phyloP scores from a whole-genome alignment of 2,888 invertebrate genomes.

The Holacanthella duospinosa region DNA sequence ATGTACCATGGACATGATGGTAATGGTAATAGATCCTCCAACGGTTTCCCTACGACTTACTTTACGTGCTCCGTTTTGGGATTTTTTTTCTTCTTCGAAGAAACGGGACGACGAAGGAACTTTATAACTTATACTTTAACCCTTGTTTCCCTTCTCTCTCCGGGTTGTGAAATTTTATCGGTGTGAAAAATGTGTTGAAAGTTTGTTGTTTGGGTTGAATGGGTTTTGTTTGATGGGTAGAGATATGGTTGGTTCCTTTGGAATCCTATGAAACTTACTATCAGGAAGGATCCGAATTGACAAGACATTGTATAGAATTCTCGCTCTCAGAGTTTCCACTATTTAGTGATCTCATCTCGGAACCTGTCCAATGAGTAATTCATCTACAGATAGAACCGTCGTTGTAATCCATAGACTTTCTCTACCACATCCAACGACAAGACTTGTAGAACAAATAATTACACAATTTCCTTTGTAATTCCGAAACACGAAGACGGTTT shows the following conservation, averaged over 20 bases:
- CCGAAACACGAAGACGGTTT: background rate
- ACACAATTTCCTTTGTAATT: background rate
- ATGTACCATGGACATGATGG: background rate
- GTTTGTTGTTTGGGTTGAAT: conserved; percentile 18
- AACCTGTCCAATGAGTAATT: conserved; percentile 26
- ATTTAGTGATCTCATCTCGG: conserved; percentile 15
- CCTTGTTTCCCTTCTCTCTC: background rate
- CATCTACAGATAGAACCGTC: conserved; percentile 14
- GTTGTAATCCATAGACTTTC: no score
- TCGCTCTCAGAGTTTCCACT: background rate
- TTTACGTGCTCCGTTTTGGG: background rate
- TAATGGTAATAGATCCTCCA: background rate
- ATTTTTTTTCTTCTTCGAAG: background rate
- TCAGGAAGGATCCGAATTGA: background rate
- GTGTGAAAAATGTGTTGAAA: conserved; percentile 28
- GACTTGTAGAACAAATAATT: background rate
- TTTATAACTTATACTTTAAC: background rate
- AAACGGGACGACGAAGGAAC: background rate
- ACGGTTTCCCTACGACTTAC: background rate
- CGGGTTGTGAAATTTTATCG: conserved; percentile 29
- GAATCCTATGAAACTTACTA: background rate
- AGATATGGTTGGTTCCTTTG: background rate
- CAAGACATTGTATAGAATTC: background rate
- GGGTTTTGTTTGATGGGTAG: conserved; percentile 3
- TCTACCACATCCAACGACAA: background rate